Conservation (phyloP, 2,113 vertebrate species). For the Sorex fumeus region DNA sequence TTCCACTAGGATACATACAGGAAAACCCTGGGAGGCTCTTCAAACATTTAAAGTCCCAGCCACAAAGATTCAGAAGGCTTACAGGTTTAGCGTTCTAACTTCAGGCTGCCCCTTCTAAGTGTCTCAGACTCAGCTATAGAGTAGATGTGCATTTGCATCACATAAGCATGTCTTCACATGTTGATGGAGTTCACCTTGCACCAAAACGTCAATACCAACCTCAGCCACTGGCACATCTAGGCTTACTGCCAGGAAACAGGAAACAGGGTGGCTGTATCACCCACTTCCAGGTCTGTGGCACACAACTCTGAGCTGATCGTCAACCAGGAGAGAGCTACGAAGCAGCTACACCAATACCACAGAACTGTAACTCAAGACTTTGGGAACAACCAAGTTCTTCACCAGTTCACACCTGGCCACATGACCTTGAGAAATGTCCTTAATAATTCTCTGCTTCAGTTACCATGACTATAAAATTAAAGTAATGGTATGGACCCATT, state of each 20-base stretch:
- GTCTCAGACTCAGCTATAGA: background rate
- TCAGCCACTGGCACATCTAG: background rate
- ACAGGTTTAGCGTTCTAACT: conserved; percentile 16
- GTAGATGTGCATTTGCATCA: background rate
- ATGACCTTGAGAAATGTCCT: conserved; percentile 52
- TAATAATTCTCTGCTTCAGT: conserved; percentile 42
- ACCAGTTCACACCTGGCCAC: background rate
- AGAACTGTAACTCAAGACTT: background rate
- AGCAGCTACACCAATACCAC: background rate
- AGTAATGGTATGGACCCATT: conserved; percentile 46
- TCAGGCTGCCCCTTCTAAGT: background rate
- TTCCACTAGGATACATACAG: background rate
- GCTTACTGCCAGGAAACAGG: background rate
- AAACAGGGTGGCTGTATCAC: background rate
- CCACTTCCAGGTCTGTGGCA: background rate
- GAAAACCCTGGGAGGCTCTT: background rate
- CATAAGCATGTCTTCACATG: accelerated
- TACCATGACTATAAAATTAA: conserved; percentile 56
- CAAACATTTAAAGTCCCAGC: background rate
- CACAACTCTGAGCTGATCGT: background rate
- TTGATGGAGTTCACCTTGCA: background rate
- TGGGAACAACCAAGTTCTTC: conserved; percentile 28
- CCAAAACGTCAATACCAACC: background rate
- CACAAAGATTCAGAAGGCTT: background rate
- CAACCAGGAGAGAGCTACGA: background rate